Conservation (phyloP, 2,888 invertebrate species). For the Sussaba pulchella region DNA sequence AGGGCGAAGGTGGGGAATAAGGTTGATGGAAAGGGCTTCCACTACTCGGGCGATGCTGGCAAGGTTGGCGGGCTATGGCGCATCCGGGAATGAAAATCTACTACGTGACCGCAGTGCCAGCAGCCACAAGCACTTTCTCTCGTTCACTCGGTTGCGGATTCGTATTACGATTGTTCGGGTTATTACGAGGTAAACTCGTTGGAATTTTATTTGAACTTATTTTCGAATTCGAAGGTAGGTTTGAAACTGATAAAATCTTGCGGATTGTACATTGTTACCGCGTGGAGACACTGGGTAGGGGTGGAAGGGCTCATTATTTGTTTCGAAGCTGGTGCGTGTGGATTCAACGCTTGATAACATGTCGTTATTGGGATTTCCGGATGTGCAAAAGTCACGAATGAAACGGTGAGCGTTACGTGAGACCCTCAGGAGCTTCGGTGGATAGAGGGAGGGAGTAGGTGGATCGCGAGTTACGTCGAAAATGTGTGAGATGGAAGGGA, state of each 20-base stretch:
- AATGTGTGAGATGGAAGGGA: no score
- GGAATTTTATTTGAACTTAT: slow-evolving; percentile 34
- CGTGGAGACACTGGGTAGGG: no score
- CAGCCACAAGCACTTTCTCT: slow-evolving; percentile 43
- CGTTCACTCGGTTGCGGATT: slow-evolving; percentile 34
- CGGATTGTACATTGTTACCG: background rate
- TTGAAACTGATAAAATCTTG: background rate
- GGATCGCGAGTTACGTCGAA: no score
- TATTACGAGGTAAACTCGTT: background rate
- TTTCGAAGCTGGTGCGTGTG: background rate
- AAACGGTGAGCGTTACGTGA: slow-evolving; percentile 26
- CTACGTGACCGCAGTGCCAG: slow-evolving; percentile 65
- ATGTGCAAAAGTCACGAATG: slow-evolving; percentile 27
- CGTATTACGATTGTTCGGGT: slow-evolving; percentile 66
- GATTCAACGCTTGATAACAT: background rate
- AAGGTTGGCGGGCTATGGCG: slow-evolving; percentile 10
- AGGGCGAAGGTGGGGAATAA: slow-evolving; percentile 42
- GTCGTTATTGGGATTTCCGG: background rate
- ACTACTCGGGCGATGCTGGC: slow-evolving; percentile 17
- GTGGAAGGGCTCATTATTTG: no score
- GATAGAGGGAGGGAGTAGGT: no score
- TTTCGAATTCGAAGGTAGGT: background rate
- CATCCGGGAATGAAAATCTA: slow-evolving; percentile 54
- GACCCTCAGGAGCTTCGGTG: background rate
- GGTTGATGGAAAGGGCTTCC: slow-evolving; percentile 60